phyloP scores from a whole-genome alignment of 2,797 vertebrate species.

The Hyperoplus immaculatus region DNA sequence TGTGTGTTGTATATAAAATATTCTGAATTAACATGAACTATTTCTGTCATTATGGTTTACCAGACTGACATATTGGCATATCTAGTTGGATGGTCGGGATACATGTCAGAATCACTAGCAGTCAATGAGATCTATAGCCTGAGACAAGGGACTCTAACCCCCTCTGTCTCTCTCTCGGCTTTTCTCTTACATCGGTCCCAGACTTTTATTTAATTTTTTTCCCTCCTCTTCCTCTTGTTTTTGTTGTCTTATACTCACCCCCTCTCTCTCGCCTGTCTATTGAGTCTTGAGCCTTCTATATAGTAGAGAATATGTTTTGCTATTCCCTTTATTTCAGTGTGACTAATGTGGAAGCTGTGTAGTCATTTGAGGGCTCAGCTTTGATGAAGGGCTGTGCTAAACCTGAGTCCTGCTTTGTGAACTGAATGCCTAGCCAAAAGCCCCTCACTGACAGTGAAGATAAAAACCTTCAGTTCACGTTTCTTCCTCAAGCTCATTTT shows the following conservation, averaged over 20 bases:
- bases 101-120: slow-evolving; percentile 30
- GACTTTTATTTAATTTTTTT: neutral
- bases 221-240: neutral
- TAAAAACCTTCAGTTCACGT: slow-evolving; percentile 1
- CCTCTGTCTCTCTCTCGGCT: neutral
- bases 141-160: slow-evolving; percentile 17
- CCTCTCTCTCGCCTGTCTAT: neutral
- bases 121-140: slow-evolving; percentile 20
- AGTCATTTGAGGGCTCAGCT: slow-evolving; percentile 7
- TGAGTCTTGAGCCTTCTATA: neutral
- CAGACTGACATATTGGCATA: slow-evolving; percentile 36
- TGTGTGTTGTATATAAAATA: neutral
- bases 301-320: neutral
- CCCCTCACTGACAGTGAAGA: slow-evolving; percentile 17
- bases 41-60: slow-evolving; percentile 18
- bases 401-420: slow-evolving; percentile 20
- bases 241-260: neutral
- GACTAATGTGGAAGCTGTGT: slow-evolving; percentile 7
- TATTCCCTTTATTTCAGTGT: slow-evolving; percentile 1
- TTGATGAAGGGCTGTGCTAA: slow-evolving; percentile 15
- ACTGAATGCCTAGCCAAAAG: slow-evolving; percentile 1
- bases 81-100: slow-evolving; percentile 19
- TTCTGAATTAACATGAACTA: neutral
- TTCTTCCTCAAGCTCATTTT: neutral
- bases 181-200: neutral